These are phyloP conservation scores for Apamea sordens DNA, from an alignment of 2,888 invertebrate species.

Conservation along the genomic window DNA sequence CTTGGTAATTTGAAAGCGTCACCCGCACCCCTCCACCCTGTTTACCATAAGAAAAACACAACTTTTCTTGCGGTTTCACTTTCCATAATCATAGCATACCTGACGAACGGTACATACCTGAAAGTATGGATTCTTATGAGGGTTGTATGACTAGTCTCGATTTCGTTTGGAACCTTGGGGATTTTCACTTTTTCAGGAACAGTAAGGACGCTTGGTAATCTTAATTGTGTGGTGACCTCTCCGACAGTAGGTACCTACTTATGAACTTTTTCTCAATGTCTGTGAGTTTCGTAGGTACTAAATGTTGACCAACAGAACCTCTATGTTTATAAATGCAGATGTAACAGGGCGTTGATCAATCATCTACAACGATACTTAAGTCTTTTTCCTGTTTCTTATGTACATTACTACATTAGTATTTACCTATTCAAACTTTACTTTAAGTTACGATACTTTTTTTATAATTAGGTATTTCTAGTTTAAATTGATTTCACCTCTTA, in stretches of 20 bases:
- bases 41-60: constrained; percentile 62
- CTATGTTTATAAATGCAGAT: neutral
- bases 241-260: neutral
- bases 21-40: constrained; percentile 55
- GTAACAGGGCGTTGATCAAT: neutral
- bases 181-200: neutral
- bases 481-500: neutral
- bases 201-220: neutral
- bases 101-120: neutral
- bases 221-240: neutral
- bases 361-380: neutral
- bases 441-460: neutral
- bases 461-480: neutral
- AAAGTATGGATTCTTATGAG: neutral
- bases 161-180: neutral
- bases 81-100: constrained; percentile 63
- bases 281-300: neutral
- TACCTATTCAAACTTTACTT: neutral
- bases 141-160: neutral
- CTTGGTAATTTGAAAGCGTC: constrained; percentile 85
- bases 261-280: neutral
- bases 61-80: constrained; percentile 69
- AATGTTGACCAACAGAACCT: neutral
- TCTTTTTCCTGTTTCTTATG: too few relatives aligned
- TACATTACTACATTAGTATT: too few relatives aligned